Evolutionary conservation across 2,888 invertebrate species (phyloP).

Genomic region (Caenorhabditis sp.): DNA sequence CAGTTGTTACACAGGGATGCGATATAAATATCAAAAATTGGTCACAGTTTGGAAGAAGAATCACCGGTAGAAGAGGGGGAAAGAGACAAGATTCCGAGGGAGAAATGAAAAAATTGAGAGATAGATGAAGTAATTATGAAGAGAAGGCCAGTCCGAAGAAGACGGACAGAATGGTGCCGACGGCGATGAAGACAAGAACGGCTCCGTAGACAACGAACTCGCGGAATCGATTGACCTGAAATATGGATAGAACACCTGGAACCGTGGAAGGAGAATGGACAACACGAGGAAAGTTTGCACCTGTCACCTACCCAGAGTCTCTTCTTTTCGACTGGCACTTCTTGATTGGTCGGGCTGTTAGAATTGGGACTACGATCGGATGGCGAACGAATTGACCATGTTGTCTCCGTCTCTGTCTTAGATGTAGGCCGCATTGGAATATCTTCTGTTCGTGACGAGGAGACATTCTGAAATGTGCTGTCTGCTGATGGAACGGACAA

Average conservation of each 20-base stretch:
- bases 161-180: slow-evolving; percentile 45
- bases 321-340: slow-evolving; percentile 37
- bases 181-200: slow-evolving; percentile 13
- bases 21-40: slow-evolving; percentile 3
- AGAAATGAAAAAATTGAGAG: slow-evolving; percentile 2
- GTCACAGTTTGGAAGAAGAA: slow-evolving; percentile 3
- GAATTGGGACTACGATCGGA: not conserved
- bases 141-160: slow-evolving; percentile 47
- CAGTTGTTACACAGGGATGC: not conserved
- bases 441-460: slow-evolving; percentile 31
- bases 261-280: not conserved
- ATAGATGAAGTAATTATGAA: slow-evolving; percentile 1
- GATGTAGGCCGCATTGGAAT: slow-evolving; percentile 58
- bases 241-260: not conserved
- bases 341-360: slow-evolving; percentile 10
- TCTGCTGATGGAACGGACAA: slow-evolving; percentile 1
- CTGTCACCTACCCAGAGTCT: slow-evolving; percentile 22
- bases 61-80: slow-evolving; percentile 37
- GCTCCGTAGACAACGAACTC: slow-evolving; percentile 57
- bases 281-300: not conserved
- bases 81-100: slow-evolving; percentile 30
- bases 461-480: slow-evolving; percentile 19
- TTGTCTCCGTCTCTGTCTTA: slow-evolving; percentile 41
- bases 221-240: slow-evolving; percentile 61
- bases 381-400: slow-evolving; percentile 44